phyloP scores from a whole-genome alignment of 2,888 invertebrate genomes.

The Melieria crassipennis region DNA sequence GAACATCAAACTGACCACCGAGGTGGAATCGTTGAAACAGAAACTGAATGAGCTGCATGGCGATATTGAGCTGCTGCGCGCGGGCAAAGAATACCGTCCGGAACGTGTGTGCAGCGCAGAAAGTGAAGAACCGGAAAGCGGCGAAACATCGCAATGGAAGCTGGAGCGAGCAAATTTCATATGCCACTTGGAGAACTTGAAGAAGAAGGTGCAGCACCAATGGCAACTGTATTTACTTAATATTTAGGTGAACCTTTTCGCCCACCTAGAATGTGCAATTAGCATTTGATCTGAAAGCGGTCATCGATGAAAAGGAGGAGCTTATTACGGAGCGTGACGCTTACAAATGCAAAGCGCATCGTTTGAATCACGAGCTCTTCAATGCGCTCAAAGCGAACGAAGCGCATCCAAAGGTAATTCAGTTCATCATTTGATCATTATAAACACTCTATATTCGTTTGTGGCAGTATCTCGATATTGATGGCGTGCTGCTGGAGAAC shows the following conservation, averaged over 20 bases:
- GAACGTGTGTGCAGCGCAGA: slow-evolving; percentile 26
- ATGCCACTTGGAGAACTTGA: slow-evolving; percentile 61
- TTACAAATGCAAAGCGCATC: slow-evolving; percentile 83
- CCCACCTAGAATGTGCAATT: slow-evolving; percentile 74
- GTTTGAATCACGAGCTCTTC: slow-evolving; percentile 82
- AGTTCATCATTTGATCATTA: background rate
- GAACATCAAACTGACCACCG: slow-evolving; percentile 69
- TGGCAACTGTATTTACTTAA: background rate
- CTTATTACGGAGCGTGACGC: slow-evolving; percentile 82
- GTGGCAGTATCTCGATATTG: slow-evolving; percentile 75
- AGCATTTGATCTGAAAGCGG: slow-evolving; percentile 78
- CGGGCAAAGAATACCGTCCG: slow-evolving; percentile 31
- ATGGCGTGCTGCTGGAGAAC: slow-evolving; percentile 83
- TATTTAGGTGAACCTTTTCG: background rate
- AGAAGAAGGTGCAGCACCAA: slow-evolving; percentile 52
- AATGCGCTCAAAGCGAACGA: slow-evolving; percentile 70
- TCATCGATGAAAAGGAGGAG: slow-evolving; percentile 88
- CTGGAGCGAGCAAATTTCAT: slow-evolving; percentile 62
- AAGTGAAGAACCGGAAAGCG: slow-evolving; percentile 30
- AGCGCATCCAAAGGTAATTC: slow-evolving; percentile 57
- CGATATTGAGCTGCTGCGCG: slow-evolving; percentile 75
- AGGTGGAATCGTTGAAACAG: slow-evolving; percentile 75
- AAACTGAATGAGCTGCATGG: slow-evolving; percentile 77
- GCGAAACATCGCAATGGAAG: slow-evolving; percentile 61
- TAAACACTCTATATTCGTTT: background rate